Evolutionary conservation across 2,888 invertebrate genomes (phyloP).

Genomic region (Parascotia fuliginaria): DNA sequence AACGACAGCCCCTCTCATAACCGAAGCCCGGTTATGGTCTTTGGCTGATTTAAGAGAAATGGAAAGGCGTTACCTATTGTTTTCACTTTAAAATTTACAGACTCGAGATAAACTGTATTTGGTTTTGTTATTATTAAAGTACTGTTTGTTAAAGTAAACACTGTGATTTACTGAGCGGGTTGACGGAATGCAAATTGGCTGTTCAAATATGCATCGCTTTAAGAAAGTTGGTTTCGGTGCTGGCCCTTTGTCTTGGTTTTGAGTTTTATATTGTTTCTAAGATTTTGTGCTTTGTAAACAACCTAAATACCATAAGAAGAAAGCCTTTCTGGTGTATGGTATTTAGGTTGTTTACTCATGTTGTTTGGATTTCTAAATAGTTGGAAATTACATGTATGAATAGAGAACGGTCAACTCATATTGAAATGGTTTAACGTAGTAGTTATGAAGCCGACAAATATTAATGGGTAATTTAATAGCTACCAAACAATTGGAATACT

Average conservation of each 20-base stretch:
- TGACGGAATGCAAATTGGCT: constrained; percentile 47
- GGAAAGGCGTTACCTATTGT: constrained; percentile 70
- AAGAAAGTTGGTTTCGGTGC: constrained; percentile 37
- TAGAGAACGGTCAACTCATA: no score
- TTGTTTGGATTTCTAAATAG: not conserved
- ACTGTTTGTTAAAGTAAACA: constrained; percentile 55
- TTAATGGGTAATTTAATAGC: no score
- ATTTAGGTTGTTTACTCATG: not conserved
- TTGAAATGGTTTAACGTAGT: no score
- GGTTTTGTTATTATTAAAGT: constrained; percentile 70
- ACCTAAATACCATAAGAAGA: no score
- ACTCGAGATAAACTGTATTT: constrained; percentile 66
- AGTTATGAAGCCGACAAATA: no score
- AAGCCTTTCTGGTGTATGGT: not conserved
- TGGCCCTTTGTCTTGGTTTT: constrained; percentile 36
- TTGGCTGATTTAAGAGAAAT: constrained; percentile 69
- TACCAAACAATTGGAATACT: no score
- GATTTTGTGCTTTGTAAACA: constrained; percentile 11
- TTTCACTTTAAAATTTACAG: constrained; percentile 71
- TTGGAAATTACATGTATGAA: no score
- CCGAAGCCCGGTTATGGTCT: constrained; percentile 46
- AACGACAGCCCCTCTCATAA: constrained; percentile 58
- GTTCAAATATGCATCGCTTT: constrained; percentile 39
- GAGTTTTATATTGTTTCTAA: constrained; percentile 32
- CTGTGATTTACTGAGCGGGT: constrained; percentile 51